phyloP scores from a whole-genome alignment of 2,113 vertebrate species.

The Nothoprocta perdicaria region DNA sequence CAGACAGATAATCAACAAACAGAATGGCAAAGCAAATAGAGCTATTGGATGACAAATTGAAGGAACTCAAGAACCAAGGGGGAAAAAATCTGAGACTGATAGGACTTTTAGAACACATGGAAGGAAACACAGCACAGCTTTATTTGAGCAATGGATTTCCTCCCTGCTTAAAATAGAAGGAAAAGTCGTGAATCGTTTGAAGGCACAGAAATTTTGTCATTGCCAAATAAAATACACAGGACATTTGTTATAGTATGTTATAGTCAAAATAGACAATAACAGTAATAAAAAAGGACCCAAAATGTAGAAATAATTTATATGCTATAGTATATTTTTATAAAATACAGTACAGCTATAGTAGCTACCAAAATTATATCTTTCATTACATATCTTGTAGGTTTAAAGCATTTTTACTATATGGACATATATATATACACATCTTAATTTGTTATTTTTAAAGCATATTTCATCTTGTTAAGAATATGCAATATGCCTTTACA shows the following conservation, averaged over 20 bases:
- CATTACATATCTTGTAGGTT: not conserved
- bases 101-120: not conserved
- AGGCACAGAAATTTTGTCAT: not conserved
- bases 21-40: not conserved
- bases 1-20: not conserved
- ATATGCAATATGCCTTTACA: not conserved
- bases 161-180: not conserved
- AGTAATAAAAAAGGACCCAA: not conserved
- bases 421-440: not conserved
- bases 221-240: not conserved
- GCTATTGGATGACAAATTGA: not conserved
- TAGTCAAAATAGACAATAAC: not conserved
- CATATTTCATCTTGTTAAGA: accelerated
- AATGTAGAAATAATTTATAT: not conserved
- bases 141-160: not conserved
- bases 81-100: not conserved
- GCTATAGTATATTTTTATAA: too few relatives aligned
- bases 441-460: not conserved
- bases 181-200: not conserved
- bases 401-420: not conserved
- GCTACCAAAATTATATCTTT: not conserved
- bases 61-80: not conserved
- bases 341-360: not conserved
- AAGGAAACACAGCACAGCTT: not conserved
- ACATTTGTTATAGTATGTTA: not conserved